Base-by-base conservation (phyloP, 2,797 vertebrate species). In the Darevskia mixta region DNA sequence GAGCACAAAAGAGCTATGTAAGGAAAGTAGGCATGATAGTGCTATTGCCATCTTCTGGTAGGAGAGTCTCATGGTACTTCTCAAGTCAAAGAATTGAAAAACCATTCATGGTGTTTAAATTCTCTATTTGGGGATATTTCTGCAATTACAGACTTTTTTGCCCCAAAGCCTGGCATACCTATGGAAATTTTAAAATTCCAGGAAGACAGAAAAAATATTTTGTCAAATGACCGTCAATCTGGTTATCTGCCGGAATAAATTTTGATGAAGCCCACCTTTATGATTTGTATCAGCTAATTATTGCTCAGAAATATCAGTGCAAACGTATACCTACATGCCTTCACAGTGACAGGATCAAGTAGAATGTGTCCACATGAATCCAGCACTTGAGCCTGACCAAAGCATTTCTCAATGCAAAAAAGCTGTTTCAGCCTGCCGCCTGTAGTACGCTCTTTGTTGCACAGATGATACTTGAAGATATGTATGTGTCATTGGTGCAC, bases 31-130 rank as follows among this genome's bases (percentile, higher is more conserved):
- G 77, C 7, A 58, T 23, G 79, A 45, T 41, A 77, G n/a, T 69
- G 11, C 27, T 76, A 38, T 82, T 82, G 72, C 95, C 93, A 94
- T 89, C 86, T 92, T 91, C 67, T 72, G 88, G 87, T 45, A 93
- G 91, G 92, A 95, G 93, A 88, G 91, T 90, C 91, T 90, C 90
- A 90, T 92, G 89, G 91, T 92, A 38, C 32, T 94, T 81, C 35
- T 95, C 95, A 55, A 94, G 92, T 91, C 91, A 88, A 90, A 94
- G 95, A 94, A 93, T 87, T 95, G 92, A 95, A 95, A 92, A 93
- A 89, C 49, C 80, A 91, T 85, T 29, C 32, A 89, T 93, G 95
- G 91, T 93, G 92, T 91, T 95, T 95, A 94, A 45, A 94, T 15
- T 49, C 93, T 94, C 82, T 93, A 89, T 89, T 76, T 82, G 38